Conservation (phyloP, 2,888 invertebrate genomes). For the Hirtodrosophila cameraria region DNA sequence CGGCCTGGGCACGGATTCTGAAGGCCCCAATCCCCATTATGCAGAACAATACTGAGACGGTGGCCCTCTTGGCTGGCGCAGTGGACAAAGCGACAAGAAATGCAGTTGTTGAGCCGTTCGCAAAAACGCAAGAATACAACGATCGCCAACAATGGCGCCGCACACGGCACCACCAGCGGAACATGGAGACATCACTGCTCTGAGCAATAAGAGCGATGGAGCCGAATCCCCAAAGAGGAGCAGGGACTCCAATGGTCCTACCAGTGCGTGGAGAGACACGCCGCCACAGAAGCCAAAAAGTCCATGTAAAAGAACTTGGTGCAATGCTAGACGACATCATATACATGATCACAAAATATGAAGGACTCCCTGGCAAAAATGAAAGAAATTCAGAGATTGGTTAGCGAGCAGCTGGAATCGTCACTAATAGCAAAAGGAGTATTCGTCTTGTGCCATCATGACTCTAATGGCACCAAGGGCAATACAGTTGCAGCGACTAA, state of each 20-base stretch:
- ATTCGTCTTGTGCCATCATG: too few species aligned
- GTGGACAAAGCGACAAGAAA: too few species aligned
- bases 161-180: not conserved
- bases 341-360: too few species aligned
- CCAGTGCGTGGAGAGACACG: not conserved
- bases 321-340: not conserved
- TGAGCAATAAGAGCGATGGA: not conserved
- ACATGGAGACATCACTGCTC: not conserved
- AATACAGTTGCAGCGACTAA: too few species aligned
- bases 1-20: not conserved
- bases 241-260: not conserved
- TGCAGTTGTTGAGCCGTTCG: too few species aligned
- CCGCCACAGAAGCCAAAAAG: not conserved
- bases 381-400: too few species aligned
- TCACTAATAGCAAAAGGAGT: too few species aligned
- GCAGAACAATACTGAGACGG: not conserved
- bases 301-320: not conserved
- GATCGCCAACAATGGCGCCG: too few species aligned
- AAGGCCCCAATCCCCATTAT: not conserved
- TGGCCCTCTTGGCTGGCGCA: conserved; percentile 4
- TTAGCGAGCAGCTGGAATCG: too few species aligned
- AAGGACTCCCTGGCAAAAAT: too few species aligned
- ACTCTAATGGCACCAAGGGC: too few species aligned
- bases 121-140: too few species aligned
- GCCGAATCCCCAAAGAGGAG: not conserved